Base-by-base conservation (phyloP, 2,888 invertebrate species). In the Heteromurus nitidus region DNA sequence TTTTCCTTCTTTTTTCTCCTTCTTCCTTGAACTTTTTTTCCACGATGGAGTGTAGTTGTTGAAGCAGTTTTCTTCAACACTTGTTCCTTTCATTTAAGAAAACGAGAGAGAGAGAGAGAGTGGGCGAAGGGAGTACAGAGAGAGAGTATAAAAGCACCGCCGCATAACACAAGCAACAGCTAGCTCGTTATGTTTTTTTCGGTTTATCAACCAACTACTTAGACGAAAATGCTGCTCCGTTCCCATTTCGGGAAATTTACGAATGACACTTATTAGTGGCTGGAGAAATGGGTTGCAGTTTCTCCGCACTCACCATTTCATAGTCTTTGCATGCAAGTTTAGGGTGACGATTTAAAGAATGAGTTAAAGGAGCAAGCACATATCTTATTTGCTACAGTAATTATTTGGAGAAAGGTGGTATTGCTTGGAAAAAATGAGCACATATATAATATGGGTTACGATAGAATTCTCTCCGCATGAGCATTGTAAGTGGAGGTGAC, bases 101-200 rank as follows among this genome's bases (percentile, higher is more conserved):
- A 36, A 67, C 9, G 22, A 5, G 5, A 36, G 2, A 50, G 28
- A n/a, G 53, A 36, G 36, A 47, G 47, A 47, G 47, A 3, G 22
- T 24, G 50, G 18, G 50, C n/a, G n/a, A n/a, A 13, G 26, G 11
- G 26, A 68, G n/a, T n/a, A n/a, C n/a, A n/a, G n/a, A n/a, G n/a
- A n/a, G n/a, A n/a, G n/a, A n/a, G n/a, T n/a, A n/a, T n/a, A n/a
- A n/a, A n/a, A n/a, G n/a, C n/a, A n/a, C n/a, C n/a, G n/a, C n/a
- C n/a, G n/a, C n/a, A n/a, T n/a, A 53, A 47, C 47, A 47, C 42
- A 73, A 58, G 80, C 80, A 80, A 80, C 80, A 80, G 72, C 80
- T 72, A 73, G 80, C 80, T 80, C 72, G 67, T 80, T 67, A 67
- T 67, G 67, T 67, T 75, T 47, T 16, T 53, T 75, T n/a, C n/a